Percentiles rank a stretch among this genome's conserved stretches.
These are phyloP conservation scores for Latrodectus elegans DNA, from an alignment of 2,888 invertebrate genomes.

Conservation along the genomic window DNA sequence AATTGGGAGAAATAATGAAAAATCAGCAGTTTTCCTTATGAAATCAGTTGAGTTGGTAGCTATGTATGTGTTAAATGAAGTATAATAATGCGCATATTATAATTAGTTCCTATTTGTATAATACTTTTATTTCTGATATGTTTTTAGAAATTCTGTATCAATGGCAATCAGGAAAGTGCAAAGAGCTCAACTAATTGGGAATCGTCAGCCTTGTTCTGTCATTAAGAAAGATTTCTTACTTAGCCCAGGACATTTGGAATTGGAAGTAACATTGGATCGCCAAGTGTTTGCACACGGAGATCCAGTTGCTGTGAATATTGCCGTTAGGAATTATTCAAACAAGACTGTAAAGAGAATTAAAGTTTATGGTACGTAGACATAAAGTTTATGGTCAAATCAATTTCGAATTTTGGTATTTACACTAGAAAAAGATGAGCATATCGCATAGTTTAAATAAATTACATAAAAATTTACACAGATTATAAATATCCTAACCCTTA, in stretches of 20 bases:
- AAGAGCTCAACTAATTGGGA: constrained; percentile 91
- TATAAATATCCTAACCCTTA: too few relatives aligned
- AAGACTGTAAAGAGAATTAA: constrained; percentile 97
- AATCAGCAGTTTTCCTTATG: too few relatives aligned
- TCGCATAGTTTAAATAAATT: too few relatives aligned
- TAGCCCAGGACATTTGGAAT: constrained; percentile 93
- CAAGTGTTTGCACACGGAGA: constrained; percentile 88
- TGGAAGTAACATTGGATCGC: constrained; percentile 95
- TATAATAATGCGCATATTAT: neutral
- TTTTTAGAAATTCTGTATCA: constrained; percentile 87
- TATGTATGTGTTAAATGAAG: too few relatives aligned
- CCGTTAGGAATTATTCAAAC: constrained; percentile 93
- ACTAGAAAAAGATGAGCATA: too few relatives aligned
- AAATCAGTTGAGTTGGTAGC: too few relatives aligned
- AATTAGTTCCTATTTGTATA: neutral
- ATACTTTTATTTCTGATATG: neutral
- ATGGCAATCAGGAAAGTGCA: constrained; percentile 94
- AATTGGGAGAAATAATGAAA: too few relatives aligned
- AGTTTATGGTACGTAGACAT: constrained; percentile 79
- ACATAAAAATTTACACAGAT: too few relatives aligned
- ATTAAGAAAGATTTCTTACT: constrained; percentile 95
- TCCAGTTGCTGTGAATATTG: constrained; percentile 90
- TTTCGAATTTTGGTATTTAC: too few relatives aligned
- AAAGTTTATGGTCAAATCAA: too few relatives aligned
- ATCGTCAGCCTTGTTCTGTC: constrained; percentile 93